Base-by-base conservation (phyloP, 2,113 vertebrate genomes). In the Chamaetylas fuelleborni region DNA sequence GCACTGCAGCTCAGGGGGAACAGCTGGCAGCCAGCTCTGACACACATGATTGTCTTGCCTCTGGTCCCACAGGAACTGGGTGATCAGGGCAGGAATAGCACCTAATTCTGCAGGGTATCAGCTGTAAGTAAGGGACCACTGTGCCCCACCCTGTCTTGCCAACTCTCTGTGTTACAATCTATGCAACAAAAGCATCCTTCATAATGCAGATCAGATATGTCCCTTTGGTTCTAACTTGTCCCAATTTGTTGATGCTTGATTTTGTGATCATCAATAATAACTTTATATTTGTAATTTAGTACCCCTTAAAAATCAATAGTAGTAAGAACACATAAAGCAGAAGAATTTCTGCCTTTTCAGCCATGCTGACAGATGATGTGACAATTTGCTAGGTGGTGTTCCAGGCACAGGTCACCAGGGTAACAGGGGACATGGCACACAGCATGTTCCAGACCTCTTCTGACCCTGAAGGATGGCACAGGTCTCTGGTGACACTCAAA, bases 1-100 rank as follows among this genome's bases (percentile, higher is more conserved):
- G 64, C 33, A 33, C 15, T 0, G 0, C 0, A 1, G 13, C 33
- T 83, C 58, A 51, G n/a, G 18, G 57, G 70, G 34, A 85, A 17
- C 5, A 50, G 22, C 28, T 26, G 84, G 34, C 60, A 81, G 51
- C 47, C 58, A 76, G 42, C 34, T 69, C 57, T 43, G 50, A 76
- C 26, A 51, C 22, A 23, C 1, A 0, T 2, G 10, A 40, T 13
- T 11, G 20, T 34, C 77, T 60, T 36, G 10, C 18, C 42, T 66
- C 54, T 86, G 38, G 50, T 91, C 24, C n/a, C 58, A 58, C 13
- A 61, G 34, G 38, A 91, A 15, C 19, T 4, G 2, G 4, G n/a
- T 62, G 87, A 56, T 50, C 26, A 66, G 33, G 13, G 33, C 56
- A 81, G 47, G 33, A 81, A 64, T 7, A 67, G 43, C 25, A 64